Evolutionary conservation across 2,113 vertebrate genomes (phyloP).

Genomic region (Pelecanoides urinatrix): DNA sequence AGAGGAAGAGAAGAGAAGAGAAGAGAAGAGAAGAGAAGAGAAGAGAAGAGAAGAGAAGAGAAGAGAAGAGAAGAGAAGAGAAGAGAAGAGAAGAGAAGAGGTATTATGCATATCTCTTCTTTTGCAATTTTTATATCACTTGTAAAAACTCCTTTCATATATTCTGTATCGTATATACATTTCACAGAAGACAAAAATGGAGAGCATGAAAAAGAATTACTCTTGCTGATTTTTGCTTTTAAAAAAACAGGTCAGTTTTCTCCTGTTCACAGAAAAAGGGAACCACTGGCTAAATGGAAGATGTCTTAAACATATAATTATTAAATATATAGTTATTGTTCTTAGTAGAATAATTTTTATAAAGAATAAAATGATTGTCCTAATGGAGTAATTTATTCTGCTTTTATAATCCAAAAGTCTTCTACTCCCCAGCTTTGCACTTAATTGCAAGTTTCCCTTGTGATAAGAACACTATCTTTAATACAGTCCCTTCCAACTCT

Average conservation of each 20-base stretch:
- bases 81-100: neutral
- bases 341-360: neutral
- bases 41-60: too few relatives aligned
- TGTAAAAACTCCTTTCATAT: neutral
- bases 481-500: neutral
- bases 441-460: neutral
- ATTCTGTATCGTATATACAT: neutral
- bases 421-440: neutral
- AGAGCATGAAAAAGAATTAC: neutral
- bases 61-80: too few relatives aligned
- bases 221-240: neutral
- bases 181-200: neutral
- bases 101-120: neutral
- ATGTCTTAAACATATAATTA: neutral
- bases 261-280: neutral
- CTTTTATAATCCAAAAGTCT: neutral
- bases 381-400: neutral
- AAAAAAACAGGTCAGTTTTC: neutral
- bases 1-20: too few relatives aligned
- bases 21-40: too few relatives aligned
- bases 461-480: neutral
- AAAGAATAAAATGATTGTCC: neutral
- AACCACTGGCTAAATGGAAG: neutral
- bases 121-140: neutral
- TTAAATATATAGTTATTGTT: neutral